Evolutionary conservation across 2,113 vertebrate genomes (phyloP), one percentile per base, ranked within the genome.

Genomic region (Narcine bancroftii): DNA sequence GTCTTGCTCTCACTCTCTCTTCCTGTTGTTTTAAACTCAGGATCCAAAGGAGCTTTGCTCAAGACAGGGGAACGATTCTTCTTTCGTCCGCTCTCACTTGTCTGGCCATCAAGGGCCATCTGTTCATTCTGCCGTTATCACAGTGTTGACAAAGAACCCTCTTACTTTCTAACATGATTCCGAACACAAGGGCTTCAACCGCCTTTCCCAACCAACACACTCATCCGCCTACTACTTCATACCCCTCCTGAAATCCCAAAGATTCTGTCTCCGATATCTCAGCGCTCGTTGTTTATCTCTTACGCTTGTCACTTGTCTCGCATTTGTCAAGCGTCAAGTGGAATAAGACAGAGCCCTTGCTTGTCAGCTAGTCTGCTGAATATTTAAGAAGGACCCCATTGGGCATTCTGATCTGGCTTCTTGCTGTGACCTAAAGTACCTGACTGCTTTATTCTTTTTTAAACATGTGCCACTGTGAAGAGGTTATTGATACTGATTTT

Each of bases 21-120:
- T 91, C 87, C 87, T 91, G 87, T 91, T 91, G 60, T 91, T 91
- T 91, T 91, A 91, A 91, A 91, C 60, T 91, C 39, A 19, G 87
- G 87, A 91, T 91, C 60, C 36, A 39, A 91, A 65, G 69, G 56
- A 66, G 87, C 87, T 91, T 91, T 91, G 87, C 87, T 91, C 87
- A 91, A 91, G 60, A 91, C 87, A 91, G 87, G 87, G 63, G 63
- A 66, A 63, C 33, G 65, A 91, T 91, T 91, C 87, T 91, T 91
- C 87, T 91, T 29, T 45, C 36, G 39, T 66, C 63, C 63, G 36
- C 87, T 69, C 60, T 91, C 63, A 69, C 87, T 91, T 91, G 87
- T 66, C 87, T 45, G 39, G 60, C 39, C 63, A 66, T 91, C 63
- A 91, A 91, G 87, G 87, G 87, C 87, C 87, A 91, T 69, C 87